Evolutionary conservation across 2,888 invertebrate species (phyloP), one percentile per base, ranked within the genome.

Genomic region (Meloe dianella): DNA sequence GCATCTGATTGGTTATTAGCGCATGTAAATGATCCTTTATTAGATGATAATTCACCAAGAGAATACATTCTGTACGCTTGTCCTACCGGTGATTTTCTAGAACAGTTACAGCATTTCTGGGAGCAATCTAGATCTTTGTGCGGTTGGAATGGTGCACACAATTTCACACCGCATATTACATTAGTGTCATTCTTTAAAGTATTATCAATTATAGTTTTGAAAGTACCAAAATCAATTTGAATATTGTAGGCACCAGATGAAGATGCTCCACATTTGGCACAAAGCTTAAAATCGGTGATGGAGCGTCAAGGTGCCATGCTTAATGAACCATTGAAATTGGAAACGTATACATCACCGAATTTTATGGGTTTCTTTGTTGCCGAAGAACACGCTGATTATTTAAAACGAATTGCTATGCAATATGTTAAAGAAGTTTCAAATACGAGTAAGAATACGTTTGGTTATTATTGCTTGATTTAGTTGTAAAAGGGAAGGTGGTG

Each of bases 1-100:
- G 96, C 96, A 9, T 93, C 94, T 0, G 95, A 96, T 80, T 96
- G 96, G 96, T 85, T 96, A 12, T 82, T 96, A 68, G 94, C 95
- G 8, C 96, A 96, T 80, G 94, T 95, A 0, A 92, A 93, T 79
- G 96, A 96, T 84, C 88, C 92, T 0, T 88, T 89, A 22, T 85
- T 96, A 60, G 95, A 96, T 81, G 89, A 90, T 61, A 89, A 89
- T 59, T 88, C 88, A 38, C 92, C 93, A 0, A 86, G 96, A 70
- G 95, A 96, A 83, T 96, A 95, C 78, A 92, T 95, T 64, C 85
- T 96, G 56, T 96, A 96, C 81, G 91, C 92, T 1, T 95, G 94
- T 80, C 96, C 96, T 1, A 91, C 91, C 0, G 94, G 94, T 2
- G 85, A 87, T 0, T 87, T 96, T 71, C 84, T 92, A 0, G 89